Base-by-base conservation (phyloP, 2,888 invertebrate species). In the Ceraclea dissimilis region DNA sequence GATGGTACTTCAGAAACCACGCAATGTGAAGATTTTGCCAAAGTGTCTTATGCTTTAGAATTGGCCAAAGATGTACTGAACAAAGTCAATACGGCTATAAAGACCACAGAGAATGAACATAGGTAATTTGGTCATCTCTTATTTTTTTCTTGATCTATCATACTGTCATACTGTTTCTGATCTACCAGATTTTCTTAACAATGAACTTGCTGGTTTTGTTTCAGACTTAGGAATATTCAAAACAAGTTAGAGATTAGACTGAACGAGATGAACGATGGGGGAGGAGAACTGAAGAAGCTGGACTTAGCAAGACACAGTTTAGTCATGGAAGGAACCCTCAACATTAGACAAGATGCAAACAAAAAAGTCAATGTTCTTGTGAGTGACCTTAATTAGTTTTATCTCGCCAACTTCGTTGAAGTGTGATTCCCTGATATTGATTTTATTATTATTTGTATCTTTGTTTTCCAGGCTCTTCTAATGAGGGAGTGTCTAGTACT, bases 41-140 rank as follows among this genome's bases (percentile, higher is more conserved):
- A 65, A 18, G 62, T 76, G 52, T 59, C 64, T 22, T 63, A 67
- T 0, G 76, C 76, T 5, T 66, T 73, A 5, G 67, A 65, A 43
- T 69, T 71, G 1, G 77, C 76, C 49, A 73, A 71, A 63, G 75
- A 75, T 2, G 76, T 77, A 26, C 66, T 78, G 64, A 74, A 75
- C 52, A 64, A 66, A 1, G 78, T 78, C 1, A 76, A 78, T 61
- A 72, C 72, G 0, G 74, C 76, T 19, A 73, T 78, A 22, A 63
- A 75, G 5, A 73, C 73, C 0, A 71, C 73, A 0, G 78, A 78
- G 69, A 77, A 78, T 55, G 72, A 76, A 52, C 76, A 76, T 65
- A 70, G 77, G 76, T 75, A 51, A 49, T 33, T 39, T 49, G 6
- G 16, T 22, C 49, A 21, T 49, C 22, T 31, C 31, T 31, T 31